A percentile compares a stretch with the other conserved stretches of the same genome.
Conservation (phyloP, 2,888 invertebrate species). For the Alcis repandata region DNA sequence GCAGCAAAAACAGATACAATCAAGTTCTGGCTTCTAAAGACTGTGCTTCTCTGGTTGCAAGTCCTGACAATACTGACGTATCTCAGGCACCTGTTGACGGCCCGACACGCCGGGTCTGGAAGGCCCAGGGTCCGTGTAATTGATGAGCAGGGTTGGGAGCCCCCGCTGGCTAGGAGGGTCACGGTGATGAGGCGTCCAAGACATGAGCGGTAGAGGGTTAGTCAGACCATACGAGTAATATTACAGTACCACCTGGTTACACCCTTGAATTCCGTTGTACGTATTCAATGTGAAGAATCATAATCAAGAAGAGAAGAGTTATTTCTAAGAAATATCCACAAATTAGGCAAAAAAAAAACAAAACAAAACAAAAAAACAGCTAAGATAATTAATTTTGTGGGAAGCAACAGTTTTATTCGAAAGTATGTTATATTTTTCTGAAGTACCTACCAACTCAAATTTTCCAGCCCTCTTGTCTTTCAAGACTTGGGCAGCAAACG, state of each 20-base stretch:
- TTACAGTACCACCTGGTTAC: too few species aligned
- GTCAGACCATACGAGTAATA: too few species aligned
- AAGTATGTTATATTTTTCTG: background rate
- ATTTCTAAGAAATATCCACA: too few species aligned
- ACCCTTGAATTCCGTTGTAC: too few species aligned
- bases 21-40: background rate
- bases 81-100: slow-evolving; percentile 46
- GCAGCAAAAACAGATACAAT: background rate
- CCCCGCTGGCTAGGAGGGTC: slow-evolving; percentile 47
- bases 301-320: too few species aligned
- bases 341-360: too few species aligned
- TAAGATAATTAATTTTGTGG: too few species aligned
- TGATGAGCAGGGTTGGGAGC: slow-evolving; percentile 49
- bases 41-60: slow-evolving; percentile 14
- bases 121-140: slow-evolving; percentile 38
- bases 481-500: slow-evolving; percentile 11
- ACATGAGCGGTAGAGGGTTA: slow-evolving; percentile 20
- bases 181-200: slow-evolving; percentile 27
- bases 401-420: too few species aligned
- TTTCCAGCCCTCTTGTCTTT: slow-evolving; percentile 3
- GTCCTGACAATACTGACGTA: slow-evolving; percentile 28
- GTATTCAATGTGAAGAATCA: too few species aligned
- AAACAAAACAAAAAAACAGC: too few species aligned
- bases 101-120: slow-evolving; percentile 43
- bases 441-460: too few species aligned